Evolutionary conservation across 2,797 vertebrate species (phyloP).

Genomic region (Sebastes glaucus): DNA sequence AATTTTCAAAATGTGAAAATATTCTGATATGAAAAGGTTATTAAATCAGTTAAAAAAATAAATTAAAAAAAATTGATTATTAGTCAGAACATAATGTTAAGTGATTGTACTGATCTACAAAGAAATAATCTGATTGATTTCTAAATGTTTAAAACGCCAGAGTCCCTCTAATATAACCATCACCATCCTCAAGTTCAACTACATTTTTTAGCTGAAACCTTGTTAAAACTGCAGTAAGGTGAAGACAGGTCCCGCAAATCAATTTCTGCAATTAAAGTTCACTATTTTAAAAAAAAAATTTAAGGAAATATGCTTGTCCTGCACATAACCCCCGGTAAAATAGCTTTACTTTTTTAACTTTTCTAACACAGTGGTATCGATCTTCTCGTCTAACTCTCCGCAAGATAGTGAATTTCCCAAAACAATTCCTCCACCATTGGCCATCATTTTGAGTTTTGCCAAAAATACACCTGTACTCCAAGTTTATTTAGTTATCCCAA

Average conservation of each 20-base stretch:
- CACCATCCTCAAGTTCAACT: neutral
- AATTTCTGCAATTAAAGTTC: neutral
- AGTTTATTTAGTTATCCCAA: neutral
- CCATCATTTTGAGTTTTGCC: neutral
- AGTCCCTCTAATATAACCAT: neutral
- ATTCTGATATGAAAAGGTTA: neutral
- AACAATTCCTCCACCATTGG: neutral
- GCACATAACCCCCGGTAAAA: too few relatives aligned
- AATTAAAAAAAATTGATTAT: too few relatives aligned
- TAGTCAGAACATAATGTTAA: neutral
- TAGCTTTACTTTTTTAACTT: too few relatives aligned
- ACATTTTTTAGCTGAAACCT: neutral
- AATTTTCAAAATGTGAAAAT: neutral
- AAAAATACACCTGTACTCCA: neutral
- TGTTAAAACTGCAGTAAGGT: neutral
- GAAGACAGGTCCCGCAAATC: neutral
- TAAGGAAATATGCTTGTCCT: neutral
- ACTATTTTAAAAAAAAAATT: too few relatives aligned
- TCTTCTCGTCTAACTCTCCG: neutral
- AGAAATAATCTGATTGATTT: neutral
- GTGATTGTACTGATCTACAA: neutral
- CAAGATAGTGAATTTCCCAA: neutral
- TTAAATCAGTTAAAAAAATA: neutral
- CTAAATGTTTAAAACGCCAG: neutral
- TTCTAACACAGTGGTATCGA: neutral